Evolutionary conservation across 2,888 invertebrate species (phyloP).

Genomic region (Trisateles emortualis): DNA sequence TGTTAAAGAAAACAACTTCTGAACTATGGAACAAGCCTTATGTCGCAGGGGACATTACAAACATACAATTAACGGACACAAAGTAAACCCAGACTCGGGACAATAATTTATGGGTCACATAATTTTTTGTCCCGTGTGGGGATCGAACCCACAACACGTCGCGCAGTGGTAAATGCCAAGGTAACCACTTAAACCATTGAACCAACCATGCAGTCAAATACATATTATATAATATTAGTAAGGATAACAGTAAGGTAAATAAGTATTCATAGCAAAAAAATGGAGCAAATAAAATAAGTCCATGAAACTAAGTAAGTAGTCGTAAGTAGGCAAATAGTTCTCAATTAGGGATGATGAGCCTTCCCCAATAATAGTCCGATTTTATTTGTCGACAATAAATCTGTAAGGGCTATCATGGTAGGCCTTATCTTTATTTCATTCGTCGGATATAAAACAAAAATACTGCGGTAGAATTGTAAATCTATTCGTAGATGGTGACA

Average conservation of each 20-base stretch:
- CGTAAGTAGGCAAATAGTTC: conserved; percentile 22
- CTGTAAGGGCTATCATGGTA: conserved; percentile 36
- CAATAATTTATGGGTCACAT: too few species aligned
- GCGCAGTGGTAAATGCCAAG: too few species aligned
- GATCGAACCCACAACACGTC: too few species aligned
- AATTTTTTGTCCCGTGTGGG: too few species aligned
- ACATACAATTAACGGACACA: too few species aligned
- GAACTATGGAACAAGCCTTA: too few species aligned
- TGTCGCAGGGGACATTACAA: too few species aligned
- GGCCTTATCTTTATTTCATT: conserved; percentile 49
- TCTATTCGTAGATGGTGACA: conserved; percentile 26
- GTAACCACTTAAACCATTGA: too few species aligned
- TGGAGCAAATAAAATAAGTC: neutral
- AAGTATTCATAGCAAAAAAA: neutral
- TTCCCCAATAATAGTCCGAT: conserved; percentile 30
- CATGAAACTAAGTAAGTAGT: neutral
- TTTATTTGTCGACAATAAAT: conserved; percentile 48
- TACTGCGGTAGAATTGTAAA: conserved; percentile 34
- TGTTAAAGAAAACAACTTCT: too few species aligned
- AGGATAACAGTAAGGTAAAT: neutral
- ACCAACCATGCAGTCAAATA: too few species aligned
- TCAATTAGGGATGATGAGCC: conserved; percentile 41
- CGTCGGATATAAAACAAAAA: conserved; percentile 43
- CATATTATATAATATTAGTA: too few species aligned
- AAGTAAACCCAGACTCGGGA: too few species aligned